A percentile compares a stretch with the other conserved stretches of the same genome.
Evolutionary conservation across 2,797 vertebrate species (phyloP).

Genomic region (Anabas testudineus): DNA sequence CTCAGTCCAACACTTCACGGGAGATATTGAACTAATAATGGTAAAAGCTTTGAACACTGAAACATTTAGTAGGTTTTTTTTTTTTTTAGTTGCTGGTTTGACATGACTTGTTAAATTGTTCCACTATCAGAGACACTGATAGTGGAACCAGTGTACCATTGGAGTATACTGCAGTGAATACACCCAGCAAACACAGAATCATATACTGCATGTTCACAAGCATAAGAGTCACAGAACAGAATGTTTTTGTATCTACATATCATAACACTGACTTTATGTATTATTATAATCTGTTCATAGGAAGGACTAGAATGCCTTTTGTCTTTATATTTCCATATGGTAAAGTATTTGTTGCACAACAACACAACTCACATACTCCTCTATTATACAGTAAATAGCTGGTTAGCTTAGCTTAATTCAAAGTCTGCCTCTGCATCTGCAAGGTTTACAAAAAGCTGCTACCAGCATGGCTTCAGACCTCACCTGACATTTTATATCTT

Average conservation of each 20-base stretch:
- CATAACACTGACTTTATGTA: slow-evolving; percentile 1
- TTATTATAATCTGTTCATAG: not conserved
- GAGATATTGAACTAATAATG: slow-evolving; percentile 15
- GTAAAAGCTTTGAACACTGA: not conserved
- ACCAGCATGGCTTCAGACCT: not conserved
- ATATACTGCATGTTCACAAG: not conserved
- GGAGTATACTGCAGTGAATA: not conserved
- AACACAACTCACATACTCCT: no score
- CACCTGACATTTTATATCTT: no score
- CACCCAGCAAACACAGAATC: not conserved
- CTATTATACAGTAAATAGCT: not conserved
- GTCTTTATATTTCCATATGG: no score
- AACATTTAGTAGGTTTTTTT: not conserved
- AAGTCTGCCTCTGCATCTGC: no score
- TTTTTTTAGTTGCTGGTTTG: not conserved
- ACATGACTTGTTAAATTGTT: not conserved
- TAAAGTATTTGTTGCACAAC: no score
- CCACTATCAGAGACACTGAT: not conserved
- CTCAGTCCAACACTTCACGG: slow-evolving; percentile 8
- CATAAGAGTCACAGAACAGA: not conserved
- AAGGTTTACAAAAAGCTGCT: not conserved
- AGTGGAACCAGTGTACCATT: not conserved
- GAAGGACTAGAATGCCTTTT: not conserved
- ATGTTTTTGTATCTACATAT: not conserved
- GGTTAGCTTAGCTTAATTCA: not conserved